A percentile compares a stretch with the other conserved stretches of the same genome.
These are phyloP conservation scores for Polymixis flavicincta DNA, from an alignment of 2,888 invertebrate genomes.

Conservation along the genomic window DNA sequence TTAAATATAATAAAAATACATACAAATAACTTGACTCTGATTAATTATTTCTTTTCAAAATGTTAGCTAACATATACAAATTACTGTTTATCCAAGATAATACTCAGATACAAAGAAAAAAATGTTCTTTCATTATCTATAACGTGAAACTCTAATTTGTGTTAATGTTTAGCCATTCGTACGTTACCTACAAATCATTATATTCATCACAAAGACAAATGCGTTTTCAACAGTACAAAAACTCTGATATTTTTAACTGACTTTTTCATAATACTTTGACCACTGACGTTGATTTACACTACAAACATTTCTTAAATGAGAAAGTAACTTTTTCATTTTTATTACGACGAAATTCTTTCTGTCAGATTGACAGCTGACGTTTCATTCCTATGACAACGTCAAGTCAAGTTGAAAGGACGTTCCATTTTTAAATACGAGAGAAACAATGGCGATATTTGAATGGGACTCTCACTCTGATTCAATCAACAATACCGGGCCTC, in stretches of 20 bases:
- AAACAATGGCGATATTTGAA: slow-evolving; percentile 85
- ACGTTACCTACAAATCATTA: slow-evolving; percentile 42
- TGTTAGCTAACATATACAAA: slow-evolving; percentile 57
- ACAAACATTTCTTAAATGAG: slow-evolving; percentile 46
- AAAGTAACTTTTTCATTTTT: slow-evolving; percentile 42
- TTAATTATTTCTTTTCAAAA: slow-evolving; percentile 57
- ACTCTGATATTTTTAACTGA: slow-evolving; percentile 32
- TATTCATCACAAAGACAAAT: slow-evolving; percentile 58
- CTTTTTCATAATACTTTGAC: slow-evolving; percentile 40
- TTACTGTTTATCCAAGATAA: slow-evolving; percentile 57
- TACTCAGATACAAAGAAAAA: slow-evolving; percentile 49
- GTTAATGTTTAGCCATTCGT: slow-evolving; percentile 63
- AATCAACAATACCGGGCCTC: slow-evolving; percentile 81
- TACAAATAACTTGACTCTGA: slow-evolving; percentile 34
- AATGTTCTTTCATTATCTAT: slow-evolving; percentile 56
- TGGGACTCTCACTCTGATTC: slow-evolving; percentile 82
- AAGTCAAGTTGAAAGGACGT: slow-evolving; percentile 76
- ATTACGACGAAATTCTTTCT: slow-evolving; percentile 57
- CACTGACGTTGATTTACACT: slow-evolving; percentile 49
- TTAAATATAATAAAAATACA: slow-evolving; percentile 30
- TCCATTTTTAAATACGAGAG: slow-evolving; percentile 79
- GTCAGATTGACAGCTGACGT: slow-evolving; percentile 76
- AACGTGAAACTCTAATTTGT: slow-evolving; percentile 60
- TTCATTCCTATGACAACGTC: slow-evolving; percentile 75
- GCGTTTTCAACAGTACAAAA: slow-evolving; percentile 44